Conservation (phyloP, 1,140 invertebrate genomes). For the Drosophila athabasca region DNA sequence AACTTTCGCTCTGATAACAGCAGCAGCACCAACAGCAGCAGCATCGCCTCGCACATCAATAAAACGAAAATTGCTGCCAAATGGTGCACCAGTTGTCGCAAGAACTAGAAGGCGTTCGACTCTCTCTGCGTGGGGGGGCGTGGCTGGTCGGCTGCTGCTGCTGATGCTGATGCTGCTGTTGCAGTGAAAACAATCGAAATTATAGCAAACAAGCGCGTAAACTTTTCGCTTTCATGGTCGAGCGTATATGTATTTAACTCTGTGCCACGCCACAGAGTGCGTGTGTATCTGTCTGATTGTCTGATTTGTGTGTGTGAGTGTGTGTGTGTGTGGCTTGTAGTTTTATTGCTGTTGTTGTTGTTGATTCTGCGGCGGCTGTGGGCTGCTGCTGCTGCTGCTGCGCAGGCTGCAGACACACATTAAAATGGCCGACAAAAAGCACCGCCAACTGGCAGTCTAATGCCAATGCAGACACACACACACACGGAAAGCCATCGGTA, state of each 20-base stretch:
- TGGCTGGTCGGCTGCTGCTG: constrained; percentile 17
- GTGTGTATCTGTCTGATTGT: constrained; percentile 15
- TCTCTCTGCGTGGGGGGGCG: constrained; percentile 29
- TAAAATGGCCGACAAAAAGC: constrained; percentile 76
- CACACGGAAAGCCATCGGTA: constrained; percentile 7
- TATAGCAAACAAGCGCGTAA: constrained; percentile 80
- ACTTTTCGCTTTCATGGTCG: constrained; percentile 74
- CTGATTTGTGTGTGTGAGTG: not conserved
- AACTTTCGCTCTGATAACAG: constrained; percentile 41
- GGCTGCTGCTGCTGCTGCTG: constrained; percentile 54
- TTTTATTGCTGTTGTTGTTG: constrained; percentile 53
- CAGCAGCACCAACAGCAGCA: constrained; percentile 4
- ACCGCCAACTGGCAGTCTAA: constrained; percentile 61
- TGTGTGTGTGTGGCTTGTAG: constrained; percentile 39
- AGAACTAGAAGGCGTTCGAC: constrained; percentile 24
- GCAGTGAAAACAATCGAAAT: constrained; percentile 80
- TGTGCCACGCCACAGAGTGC: constrained; percentile 13
- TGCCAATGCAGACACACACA: constrained; percentile 40
- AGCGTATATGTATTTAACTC: constrained; percentile 12
- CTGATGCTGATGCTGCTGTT: constrained; percentile 36
- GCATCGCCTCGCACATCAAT: constrained; percentile 62
- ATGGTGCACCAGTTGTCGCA: constrained; percentile 55
- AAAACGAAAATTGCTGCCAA: constrained; percentile 73
- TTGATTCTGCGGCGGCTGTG: too few species aligned
- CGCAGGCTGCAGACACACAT: constrained; percentile 53